Conservation (phyloP, 2,113 vertebrate genomes). For the Oncorhynchus gorbuscha region DNA sequence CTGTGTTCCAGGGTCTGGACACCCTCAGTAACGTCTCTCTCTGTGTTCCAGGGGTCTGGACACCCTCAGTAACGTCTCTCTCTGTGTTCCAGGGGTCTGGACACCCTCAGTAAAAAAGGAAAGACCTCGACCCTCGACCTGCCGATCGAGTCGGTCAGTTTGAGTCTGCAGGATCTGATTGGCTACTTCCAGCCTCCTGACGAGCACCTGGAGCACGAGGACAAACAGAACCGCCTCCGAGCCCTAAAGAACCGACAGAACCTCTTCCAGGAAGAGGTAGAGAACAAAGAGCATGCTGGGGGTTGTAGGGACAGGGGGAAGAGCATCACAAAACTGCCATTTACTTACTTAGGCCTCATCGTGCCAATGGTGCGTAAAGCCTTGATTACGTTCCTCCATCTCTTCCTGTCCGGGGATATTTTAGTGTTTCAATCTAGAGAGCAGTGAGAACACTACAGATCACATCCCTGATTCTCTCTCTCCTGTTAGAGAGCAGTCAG, state of each 20-base stretch:
- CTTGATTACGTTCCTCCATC: background rate
- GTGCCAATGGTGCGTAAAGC: background rate
- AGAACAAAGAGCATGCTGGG: background rate
- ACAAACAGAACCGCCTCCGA: conserved; percentile 90
- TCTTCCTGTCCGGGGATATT: background rate
- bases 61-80: background rate
- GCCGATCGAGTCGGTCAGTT: conserved; percentile 89
- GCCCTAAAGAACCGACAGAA: conserved; percentile 96
- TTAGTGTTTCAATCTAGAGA: background rate
- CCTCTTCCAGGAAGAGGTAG: conserved; percentile 89
- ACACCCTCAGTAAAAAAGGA: conserved; percentile 84
- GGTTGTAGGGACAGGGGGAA: background rate
- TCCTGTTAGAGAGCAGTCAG: no score
- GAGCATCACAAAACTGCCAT: no score
- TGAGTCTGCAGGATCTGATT: conserved; percentile 92
- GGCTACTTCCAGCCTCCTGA: conserved; percentile 94
- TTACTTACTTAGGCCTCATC: background rate
- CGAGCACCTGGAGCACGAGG: conserved; percentile 92
- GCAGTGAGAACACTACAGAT: no score
- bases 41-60: no score
- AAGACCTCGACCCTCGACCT: conserved; percentile 78
- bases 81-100: conserved; percentile 79
- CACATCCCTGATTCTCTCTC: no score
- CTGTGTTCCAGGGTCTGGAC: no score
- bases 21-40: no score